Evolutionary conservation across 92 coral and sea anemone species (phyloP).

Genomic region (Nematostella vectensis): DNA sequence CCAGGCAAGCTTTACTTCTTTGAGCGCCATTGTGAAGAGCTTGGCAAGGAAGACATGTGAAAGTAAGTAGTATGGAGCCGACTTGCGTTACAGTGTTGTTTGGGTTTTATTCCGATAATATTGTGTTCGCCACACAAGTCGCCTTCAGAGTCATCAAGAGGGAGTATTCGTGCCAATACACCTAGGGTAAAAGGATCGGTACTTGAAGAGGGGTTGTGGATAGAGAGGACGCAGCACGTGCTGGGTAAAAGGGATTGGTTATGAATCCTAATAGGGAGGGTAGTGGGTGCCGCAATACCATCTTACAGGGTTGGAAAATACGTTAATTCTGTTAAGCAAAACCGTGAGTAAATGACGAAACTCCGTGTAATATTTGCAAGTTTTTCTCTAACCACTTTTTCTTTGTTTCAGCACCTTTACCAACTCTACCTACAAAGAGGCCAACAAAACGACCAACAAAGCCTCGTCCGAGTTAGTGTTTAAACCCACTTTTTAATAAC

Average conservation of each 20-base stretch:
- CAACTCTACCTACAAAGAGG: constrained; percentile 29
- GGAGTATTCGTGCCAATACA: background rate
- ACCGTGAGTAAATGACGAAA: too few relatives aligned
- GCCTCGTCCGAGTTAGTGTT: constrained; percentile 27
- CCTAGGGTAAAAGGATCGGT: too few relatives aligned
- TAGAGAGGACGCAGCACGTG: too few relatives aligned
- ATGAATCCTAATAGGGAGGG: too few relatives aligned
- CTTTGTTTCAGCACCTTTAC: constrained; percentile 13
- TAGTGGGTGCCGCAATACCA: too few relatives aligned
- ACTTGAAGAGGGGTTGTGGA: too few relatives aligned
- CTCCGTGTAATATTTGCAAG: too few relatives aligned
- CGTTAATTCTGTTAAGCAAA: too few relatives aligned
- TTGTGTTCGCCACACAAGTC: background rate
- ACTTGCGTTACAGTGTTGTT: background rate
- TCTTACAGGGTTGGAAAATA: too few relatives aligned
- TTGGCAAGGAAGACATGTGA: constrained; percentile 46
- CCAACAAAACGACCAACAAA: constrained; percentile 26
- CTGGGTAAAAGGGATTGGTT: too few relatives aligned
- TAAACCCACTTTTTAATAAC: too few relatives aligned
- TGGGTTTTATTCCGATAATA: background rate
- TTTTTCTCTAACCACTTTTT: too few relatives aligned
- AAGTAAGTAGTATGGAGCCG: constrained; percentile 24
- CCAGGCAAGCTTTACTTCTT: constrained; percentile 33
- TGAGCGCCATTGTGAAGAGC: constrained; percentile 36
- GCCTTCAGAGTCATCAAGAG: background rate